These are phyloP conservation scores for Riparia riparia DNA, from an alignment of 2,113 vertebrate species.

Conservation along the genomic window DNA sequence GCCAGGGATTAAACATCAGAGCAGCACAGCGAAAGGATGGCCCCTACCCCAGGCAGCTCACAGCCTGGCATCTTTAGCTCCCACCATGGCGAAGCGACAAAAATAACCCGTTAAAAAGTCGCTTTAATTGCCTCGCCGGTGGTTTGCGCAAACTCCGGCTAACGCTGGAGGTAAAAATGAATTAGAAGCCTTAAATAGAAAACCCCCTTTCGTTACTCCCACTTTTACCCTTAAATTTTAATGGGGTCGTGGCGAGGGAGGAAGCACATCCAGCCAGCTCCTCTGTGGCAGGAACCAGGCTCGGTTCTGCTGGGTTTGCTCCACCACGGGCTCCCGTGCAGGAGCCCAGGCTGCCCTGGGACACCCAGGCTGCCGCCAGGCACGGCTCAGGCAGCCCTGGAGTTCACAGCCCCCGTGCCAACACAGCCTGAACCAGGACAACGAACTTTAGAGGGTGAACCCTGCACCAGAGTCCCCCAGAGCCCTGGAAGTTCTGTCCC, in stretches of 20 bases:
- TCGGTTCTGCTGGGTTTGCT: neutral
- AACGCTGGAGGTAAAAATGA: neutral
- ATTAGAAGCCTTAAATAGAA: neutral
- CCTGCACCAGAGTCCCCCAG: neutral
- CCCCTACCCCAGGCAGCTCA: neutral
- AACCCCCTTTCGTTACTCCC: neutral
- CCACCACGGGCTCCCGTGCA: rapidly evolving
- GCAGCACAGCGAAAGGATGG: neutral
- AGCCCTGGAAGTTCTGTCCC: neutral
- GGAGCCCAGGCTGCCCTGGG: neutral
- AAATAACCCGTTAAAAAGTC: slow-evolving; percentile 15
- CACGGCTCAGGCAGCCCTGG: neutral
- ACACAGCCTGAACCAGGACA: neutral
- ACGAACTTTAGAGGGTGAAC: neutral
- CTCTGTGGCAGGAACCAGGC: neutral
- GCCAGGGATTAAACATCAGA: neutral
- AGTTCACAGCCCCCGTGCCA: neutral
- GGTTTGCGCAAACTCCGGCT: neutral
- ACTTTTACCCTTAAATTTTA: neutral
- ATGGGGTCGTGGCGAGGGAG: neutral
- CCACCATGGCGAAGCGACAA: neutral
- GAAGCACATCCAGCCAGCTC: neutral
- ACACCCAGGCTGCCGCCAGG: neutral
- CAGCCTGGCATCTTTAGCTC: neutral
- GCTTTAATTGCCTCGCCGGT: neutral